Conservation (phyloP, 2,797 vertebrate species). For the Smutsia gigantea region DNA sequence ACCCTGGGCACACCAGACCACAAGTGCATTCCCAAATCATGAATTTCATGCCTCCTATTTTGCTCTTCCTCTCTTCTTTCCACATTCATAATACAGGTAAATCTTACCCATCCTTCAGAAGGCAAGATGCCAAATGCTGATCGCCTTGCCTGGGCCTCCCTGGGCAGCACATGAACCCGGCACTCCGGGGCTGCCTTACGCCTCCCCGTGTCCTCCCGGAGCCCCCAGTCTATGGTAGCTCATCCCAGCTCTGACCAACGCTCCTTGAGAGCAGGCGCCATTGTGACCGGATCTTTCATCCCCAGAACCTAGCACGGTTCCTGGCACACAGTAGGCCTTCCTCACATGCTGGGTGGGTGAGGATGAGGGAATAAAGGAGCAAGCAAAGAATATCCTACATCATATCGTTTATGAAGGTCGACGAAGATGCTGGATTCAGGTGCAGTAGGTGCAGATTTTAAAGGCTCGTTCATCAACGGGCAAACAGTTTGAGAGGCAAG, state of each 20-base stretch:
- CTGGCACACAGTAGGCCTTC: not conserved
- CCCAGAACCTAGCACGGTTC: too few relatives aligned
- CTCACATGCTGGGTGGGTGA: not conserved
- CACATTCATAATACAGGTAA: not conserved
- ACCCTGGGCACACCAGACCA: not conserved
- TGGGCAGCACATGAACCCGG: fast-evolving
- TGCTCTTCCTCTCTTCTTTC: not conserved
- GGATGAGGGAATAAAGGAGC: too few relatives aligned
- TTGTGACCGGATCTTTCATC: not conserved
- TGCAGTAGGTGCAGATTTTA: not conserved
- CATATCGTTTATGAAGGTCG: not conserved
- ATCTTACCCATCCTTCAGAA: not conserved
- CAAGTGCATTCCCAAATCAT: not conserved
- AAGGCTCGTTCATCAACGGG: not conserved
- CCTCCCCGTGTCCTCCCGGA: not conserved
- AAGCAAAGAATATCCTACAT: not conserved
- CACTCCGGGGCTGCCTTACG: fast-evolving
- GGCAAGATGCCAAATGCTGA: not conserved
- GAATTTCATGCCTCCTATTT: not conserved
- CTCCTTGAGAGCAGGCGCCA: not conserved
- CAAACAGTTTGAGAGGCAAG: not conserved
- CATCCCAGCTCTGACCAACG: too few relatives aligned
- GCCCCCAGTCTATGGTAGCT: not conserved
- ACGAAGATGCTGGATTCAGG: too few relatives aligned
- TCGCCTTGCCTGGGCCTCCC: not conserved